Evolutionary conservation across 64 coral and sea anemone genomes (phyloP).

Genomic region (Trachythela sp.): DNA sequence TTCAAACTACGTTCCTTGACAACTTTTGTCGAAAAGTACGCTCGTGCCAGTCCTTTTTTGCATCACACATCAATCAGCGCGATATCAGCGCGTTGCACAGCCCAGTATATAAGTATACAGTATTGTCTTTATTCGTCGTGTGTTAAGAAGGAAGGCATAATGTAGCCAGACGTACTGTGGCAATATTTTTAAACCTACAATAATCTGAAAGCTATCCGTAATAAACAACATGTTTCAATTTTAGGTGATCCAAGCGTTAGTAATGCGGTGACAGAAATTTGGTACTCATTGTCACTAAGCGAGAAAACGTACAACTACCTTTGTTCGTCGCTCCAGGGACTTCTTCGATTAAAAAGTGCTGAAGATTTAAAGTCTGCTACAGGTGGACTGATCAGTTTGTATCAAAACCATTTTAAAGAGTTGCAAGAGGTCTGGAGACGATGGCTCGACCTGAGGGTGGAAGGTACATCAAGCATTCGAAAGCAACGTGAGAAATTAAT

Average conservation of each 20-base stretch:
- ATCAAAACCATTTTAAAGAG: background rate
- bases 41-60: too few relatives aligned
- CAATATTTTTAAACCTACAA: too few relatives aligned
- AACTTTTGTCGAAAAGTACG: too few relatives aligned
- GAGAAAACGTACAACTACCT: background rate
- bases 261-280: background rate
- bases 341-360: background rate
- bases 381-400: background rate
- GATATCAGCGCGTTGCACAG: too few relatives aligned
- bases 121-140: too few relatives aligned
- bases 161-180: too few relatives aligned
- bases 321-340: background rate
- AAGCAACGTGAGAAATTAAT: background rate
- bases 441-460: background rate
- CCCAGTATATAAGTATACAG: too few relatives aligned
- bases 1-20: too few relatives aligned
- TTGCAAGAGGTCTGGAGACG: background rate
- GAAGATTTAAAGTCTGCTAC: background rate
- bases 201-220: too few relatives aligned
- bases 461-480: background rate
- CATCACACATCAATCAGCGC: too few relatives aligned
- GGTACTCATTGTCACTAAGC: background rate
- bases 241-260: background rate
- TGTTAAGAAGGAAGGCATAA: too few relatives aligned
- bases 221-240: too few relatives aligned